phyloP scores from a whole-genome alignment of 2,888 invertebrate species.

The Drosophila recens region DNA sequence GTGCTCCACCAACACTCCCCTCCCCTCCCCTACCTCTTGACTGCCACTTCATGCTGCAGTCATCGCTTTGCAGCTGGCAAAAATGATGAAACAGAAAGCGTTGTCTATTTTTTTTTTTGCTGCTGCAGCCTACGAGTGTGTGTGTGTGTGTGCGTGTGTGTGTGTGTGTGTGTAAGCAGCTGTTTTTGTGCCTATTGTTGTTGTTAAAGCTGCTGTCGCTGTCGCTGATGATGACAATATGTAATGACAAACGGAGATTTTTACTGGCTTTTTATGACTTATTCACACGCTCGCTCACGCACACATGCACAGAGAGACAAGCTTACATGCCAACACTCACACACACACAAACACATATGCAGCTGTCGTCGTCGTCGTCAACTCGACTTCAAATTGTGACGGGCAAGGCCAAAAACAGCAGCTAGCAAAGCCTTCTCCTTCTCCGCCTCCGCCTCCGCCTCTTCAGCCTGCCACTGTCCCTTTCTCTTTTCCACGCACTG shows the following conservation, averaged over 20 bases:
- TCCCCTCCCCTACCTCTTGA: background rate
- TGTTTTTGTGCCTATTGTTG: constrained; percentile 22
- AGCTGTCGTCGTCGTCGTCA: constrained; percentile 38
- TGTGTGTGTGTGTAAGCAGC: constrained; percentile 15
- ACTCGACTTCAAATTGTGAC: constrained; percentile 66
- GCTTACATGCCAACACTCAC: constrained; percentile 15
- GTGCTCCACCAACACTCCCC: background rate
- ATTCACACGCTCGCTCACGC: constrained; percentile 47
- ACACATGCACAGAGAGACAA: constrained; percentile 3
- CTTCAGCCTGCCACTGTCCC: background rate
- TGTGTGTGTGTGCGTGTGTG: constrained; percentile 4
- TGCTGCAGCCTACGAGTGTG: constrained; percentile 23
- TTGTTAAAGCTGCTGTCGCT: constrained; percentile 24
- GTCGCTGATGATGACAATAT: constrained; percentile 59
- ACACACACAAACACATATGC: constrained; percentile 1
- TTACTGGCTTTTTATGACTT: constrained; percentile 67
- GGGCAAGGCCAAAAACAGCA: constrained; percentile 48
- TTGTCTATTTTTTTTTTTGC: constrained; percentile 55
- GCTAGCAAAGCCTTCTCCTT: constrained; percentile 24
- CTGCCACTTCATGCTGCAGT: background rate
- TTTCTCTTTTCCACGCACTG: background rate
- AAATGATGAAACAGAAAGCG: constrained; percentile 25
- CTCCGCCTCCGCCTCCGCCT: background rate
- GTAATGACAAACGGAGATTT: constrained; percentile 75
- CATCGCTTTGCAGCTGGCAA: constrained; percentile 3